Base-by-base conservation (phyloP, 2,888 invertebrate species). In the Lissocephala sabroskyi region DNA sequence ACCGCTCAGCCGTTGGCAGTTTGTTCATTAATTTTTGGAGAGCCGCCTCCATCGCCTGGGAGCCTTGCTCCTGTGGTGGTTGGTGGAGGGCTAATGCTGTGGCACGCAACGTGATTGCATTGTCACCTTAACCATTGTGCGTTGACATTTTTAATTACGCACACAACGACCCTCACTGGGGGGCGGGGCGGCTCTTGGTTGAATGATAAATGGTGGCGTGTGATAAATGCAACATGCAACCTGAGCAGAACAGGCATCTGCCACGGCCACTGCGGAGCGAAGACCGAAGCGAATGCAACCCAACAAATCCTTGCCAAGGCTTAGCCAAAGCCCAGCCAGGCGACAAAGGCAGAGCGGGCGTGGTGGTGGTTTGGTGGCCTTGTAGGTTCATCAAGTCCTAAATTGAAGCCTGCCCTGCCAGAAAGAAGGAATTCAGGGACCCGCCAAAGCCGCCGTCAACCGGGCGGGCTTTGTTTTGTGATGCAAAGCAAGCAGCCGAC, bases 81-180 rank as follows among this genome's bases (percentile, higher is more conserved):
- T n/a, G n/a, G n/a, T n/a, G n/a, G n/a, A n/a, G n/a, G n/a, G n/a
- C n/a, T n/a, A n/a, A n/a, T n/a, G n/a, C n/a, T n/a, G n/a, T n/a
- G n/a, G n/a, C 39, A 30, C 32, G 53, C 59, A 49, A 52, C 61
- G 45, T 64, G 75, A 71, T 71, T 75, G 75, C 66, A 60, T 49
- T 62, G 63, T 63, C 74, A 70, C 63, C 54, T 60, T 61, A 66
- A 52, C 64, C 61, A 56, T 60, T 74, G 70, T 74, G 70, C 74
- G 62, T 74, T 73, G 67, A 66, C 66, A 70, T 70, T 70, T 70
- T 75, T 70, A 70, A 70, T 70, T 75, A 75, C 67, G 61, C 49
- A 51, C 65, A 62, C 56, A 62, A 49, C 53, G 29, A 1, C 35
- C 2, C 33, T 1, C 17, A 7, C 9, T 23, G 23, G 2, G 36